phyloP scores from a whole-genome alignment of 2,888 invertebrate genomes.

The Acleris sparsana region DNA sequence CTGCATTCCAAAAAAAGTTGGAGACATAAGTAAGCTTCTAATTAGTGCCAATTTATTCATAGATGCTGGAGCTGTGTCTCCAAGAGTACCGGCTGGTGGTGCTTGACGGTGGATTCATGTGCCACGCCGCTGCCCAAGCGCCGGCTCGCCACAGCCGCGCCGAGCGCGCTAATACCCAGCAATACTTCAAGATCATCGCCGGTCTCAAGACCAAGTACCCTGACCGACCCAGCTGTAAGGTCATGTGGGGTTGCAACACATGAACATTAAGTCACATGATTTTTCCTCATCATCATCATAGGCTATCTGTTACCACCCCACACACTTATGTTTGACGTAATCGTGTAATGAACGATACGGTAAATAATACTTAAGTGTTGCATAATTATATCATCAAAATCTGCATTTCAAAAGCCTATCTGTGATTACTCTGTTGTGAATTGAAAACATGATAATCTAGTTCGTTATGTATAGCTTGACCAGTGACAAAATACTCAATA shows the following conservation, averaged over 20 bases:
- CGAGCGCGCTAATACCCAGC: slow-evolving; percentile 67
- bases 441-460: not conserved
- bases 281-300: not conserved
- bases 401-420: slow-evolving; percentile 14
- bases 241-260: slow-evolving; percentile 55
- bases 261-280: not conserved
- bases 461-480: not conserved
- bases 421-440: slow-evolving; percentile 35
- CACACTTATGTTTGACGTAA: too few relatives aligned
- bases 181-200: slow-evolving; percentile 77
- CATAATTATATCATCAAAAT: not conserved
- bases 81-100: slow-evolving; percentile 88
- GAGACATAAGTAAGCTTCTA: too few relatives aligned
- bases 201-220: slow-evolving; percentile 74
- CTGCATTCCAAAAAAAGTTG: too few relatives aligned
- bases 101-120: slow-evolving; percentile 88
- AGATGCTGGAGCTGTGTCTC: slow-evolving; percentile 91
- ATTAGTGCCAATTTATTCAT: slow-evolving; percentile 30
- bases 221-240: slow-evolving; percentile 68
- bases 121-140: slow-evolving; percentile 83
- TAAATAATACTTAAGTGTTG: not conserved
- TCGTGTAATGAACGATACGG: too few relatives aligned
- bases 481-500: too few relatives aligned
- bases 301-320: too few relatives aligned
- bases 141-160: slow-evolving; percentile 53